phyloP scores from a whole-genome alignment of 2,797 vertebrate species.

The Chelidonichthys spinosus region DNA sequence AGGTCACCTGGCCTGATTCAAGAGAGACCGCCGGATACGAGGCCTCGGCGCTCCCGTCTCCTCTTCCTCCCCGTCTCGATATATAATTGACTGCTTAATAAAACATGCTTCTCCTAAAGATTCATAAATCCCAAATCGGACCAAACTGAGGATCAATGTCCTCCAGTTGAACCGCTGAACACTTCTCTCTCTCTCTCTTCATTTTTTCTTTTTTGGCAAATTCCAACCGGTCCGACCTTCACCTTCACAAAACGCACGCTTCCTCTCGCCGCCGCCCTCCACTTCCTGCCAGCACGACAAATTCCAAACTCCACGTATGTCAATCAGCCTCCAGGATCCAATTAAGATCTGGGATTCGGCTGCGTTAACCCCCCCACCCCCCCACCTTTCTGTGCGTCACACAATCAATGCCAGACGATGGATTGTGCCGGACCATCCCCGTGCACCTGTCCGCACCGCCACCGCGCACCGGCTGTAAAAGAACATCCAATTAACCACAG shows the following conservation, averaged over 20 bases:
- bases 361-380: conserved; percentile 21
- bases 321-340: conserved; percentile 68
- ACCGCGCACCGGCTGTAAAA: conserved; percentile 40
- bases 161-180: conserved; percentile 4
- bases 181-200: conserved; percentile 26
- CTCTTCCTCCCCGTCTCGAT: conserved; percentile 11
- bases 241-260: no score
- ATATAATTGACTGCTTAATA: conserved; percentile 50
- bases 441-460: conserved; percentile 62
- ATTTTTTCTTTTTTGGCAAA: no score
- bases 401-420: conserved; percentile 69
- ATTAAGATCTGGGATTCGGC: conserved; percentile 75
- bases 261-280: neutral
- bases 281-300: conserved; percentile 26
- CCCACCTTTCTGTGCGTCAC: conserved; percentile 46
- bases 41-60: conserved; percentile 52
- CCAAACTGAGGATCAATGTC: conserved; percentile 32
- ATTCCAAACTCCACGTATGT: conserved; percentile 58
- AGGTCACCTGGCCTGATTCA: conserved; percentile 74
- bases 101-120: conserved; percentile 44
- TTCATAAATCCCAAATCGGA: conserved; percentile 32
- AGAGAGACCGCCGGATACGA: conserved; percentile 60
- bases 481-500: conserved; percentile 72
- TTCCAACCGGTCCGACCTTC: no score
- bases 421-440: conserved; percentile 60